phyloP scores from a whole-genome alignment of 1,140 invertebrate genomes.

The Hycleus cichorii region DNA sequence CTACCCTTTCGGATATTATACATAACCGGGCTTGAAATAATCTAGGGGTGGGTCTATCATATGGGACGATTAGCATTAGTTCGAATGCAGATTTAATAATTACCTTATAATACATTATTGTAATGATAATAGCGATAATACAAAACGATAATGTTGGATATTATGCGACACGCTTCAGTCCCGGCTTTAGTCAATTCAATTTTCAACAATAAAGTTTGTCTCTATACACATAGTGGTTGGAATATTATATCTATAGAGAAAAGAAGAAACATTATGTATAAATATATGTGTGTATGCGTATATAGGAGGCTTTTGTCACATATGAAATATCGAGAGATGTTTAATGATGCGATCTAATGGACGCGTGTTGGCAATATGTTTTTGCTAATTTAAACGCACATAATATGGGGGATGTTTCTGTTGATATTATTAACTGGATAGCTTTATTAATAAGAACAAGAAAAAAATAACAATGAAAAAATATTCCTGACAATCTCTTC shows the following conservation, averaged over 20 bases:
- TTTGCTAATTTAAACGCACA: constrained; percentile 8
- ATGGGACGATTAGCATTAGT: constrained; percentile 7
- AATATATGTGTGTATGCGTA: too few species aligned
- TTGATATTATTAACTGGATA: too few species aligned
- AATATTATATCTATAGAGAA: background rate
- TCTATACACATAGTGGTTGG: background rate
- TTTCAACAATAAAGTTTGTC: constrained; percentile 6
- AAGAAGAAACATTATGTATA: background rate
- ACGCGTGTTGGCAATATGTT: constrained; percentile 14
- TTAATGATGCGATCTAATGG: constrained; percentile 16
- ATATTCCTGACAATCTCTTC: too few species aligned
- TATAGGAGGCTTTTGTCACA: background rate
- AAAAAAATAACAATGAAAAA: too few species aligned
- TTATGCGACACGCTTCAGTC: constrained; percentile 8
- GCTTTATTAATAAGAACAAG: too few species aligned
- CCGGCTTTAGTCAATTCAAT: constrained; percentile 1
- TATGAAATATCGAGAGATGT: constrained; percentile 11
- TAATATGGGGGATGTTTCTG: too few species aligned
- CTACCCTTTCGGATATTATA: too few species aligned
- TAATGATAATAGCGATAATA: constrained; percentile 14
- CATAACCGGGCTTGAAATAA: background rate
- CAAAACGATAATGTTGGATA: constrained; percentile 9
- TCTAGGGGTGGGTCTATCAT: background rate
- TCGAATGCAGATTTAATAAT: constrained; percentile 14
- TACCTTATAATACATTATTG: constrained; percentile 14